Conservation (phyloP, 2,888 invertebrate genomes). For the Agelastica alni region DNA sequence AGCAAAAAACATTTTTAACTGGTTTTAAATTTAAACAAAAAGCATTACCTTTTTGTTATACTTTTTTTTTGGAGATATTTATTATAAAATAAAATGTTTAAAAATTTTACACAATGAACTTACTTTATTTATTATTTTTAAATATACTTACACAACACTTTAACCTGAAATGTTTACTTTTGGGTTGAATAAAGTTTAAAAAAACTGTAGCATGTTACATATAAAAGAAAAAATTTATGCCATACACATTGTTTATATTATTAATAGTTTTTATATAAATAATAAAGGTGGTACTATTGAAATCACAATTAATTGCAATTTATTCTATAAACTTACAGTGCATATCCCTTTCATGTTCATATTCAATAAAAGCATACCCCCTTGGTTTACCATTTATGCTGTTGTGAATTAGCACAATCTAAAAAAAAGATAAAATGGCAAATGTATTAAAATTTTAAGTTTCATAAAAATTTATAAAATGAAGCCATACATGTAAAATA, state of each 20-base stretch:
- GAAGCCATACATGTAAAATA: too few species aligned
- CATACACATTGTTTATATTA: slow-evolving; percentile 12
- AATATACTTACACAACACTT: too few species aligned
- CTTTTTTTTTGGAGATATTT: too few species aligned
- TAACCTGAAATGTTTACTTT: too few species aligned
- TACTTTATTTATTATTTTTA: too few species aligned
- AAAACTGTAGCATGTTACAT: too few species aligned
- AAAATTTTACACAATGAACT: not conserved
- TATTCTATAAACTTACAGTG: slow-evolving; percentile 81
- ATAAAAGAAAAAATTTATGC: not conserved
- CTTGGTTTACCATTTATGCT: slow-evolving; percentile 89
- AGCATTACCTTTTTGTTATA: too few species aligned
- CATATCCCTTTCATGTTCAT: slow-evolving; percentile 99
- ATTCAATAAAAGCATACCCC: slow-evolving; percentile 99
- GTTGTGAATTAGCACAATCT: slow-evolving; percentile 90
- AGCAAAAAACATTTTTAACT: too few species aligned
- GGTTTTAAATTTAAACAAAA: too few species aligned
- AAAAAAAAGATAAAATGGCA: slow-evolving; percentile 58
- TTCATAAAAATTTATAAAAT: not conserved
- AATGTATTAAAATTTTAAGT: not conserved
- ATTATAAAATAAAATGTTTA: not conserved
- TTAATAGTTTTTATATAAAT: not conserved
- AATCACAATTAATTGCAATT: slow-evolving; percentile 16
- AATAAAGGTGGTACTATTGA: slow-evolving; percentile 38
- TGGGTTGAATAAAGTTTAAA: too few species aligned